Evolutionary conservation across 2,888 invertebrate genomes (phyloP), one percentile per base, ranked within the genome.

Genomic region (Apotomis betuletana): DNA sequence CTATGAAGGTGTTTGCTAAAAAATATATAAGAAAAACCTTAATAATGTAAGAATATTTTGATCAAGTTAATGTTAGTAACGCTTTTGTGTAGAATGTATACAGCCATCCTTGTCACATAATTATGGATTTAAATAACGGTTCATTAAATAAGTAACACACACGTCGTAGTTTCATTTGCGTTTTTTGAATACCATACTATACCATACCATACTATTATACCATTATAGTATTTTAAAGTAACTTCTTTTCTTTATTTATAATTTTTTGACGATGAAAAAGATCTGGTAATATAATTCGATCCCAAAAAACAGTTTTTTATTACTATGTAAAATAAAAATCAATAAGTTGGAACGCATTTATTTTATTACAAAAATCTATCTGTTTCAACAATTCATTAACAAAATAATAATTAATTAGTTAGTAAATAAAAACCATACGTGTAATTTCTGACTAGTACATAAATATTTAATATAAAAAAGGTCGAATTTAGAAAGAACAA

Each of bases 341-440:
- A 54, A 61, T 58, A 75, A 10, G 76, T 75, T 75, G 78, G 79
- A 90, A 88, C 89, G 88, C 88, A 77, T 83, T 88, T 87, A 89
- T 80, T 88, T 91, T 89, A 88, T 89, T 88, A 85, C 83, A 77
- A 84, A 87, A 87, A 87, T 84, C 85, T 86, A 87, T 87, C 84
- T 76, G 77, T 49, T 49, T 49, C 9, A 49, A 49, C 41, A 59
- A 3, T 5, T 44, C 3, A 27, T 51, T 27, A 27, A 36, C 12
- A 49, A 49, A 49, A 49, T 10, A 3, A 10, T 6, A 0, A 49
- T 49, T 49, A 49, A 49, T 49, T 9, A 49, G 10, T 49, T 9
- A 49, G 10, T 49, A 49, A 49, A 49, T 49, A 6, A 49, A 10
- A 9, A 49, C 49, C 49, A 49, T 9, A 49, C 49, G 49, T 49